These are phyloP conservation scores for Rhea pennata DNA, from an alignment of 2,113 vertebrate species.

Conservation along the genomic window DNA sequence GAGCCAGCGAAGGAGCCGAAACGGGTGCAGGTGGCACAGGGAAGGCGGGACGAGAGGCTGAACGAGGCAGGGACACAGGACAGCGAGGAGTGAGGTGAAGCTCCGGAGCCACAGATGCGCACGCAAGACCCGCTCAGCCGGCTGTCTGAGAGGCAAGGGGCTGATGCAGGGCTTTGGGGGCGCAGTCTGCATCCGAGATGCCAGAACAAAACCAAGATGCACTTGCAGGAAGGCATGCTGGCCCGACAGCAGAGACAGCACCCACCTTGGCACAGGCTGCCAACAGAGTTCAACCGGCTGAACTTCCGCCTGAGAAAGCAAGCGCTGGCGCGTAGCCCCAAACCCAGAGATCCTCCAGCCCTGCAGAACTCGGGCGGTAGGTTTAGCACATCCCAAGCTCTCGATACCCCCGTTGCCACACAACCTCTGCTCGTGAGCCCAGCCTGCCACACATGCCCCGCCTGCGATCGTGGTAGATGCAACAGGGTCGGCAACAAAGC, in stretches of 20 bases:
- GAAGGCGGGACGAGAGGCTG: neutral
- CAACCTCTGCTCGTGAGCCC: neutral
- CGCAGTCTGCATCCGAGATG: neutral
- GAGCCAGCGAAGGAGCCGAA: fast-evolving
- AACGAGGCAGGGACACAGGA: neutral
- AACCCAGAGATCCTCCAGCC: too few species aligned
- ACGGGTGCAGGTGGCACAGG: neutral
- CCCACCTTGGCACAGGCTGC: neutral
- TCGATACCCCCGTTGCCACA: neutral
- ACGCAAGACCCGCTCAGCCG: too few species aligned
- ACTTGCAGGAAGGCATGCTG: neutral
- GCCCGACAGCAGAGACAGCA: fast-evolving
- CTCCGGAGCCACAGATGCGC: neutral
- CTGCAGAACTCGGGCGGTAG: too few species aligned
- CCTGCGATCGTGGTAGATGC: too few species aligned
- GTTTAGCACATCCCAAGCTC: too few species aligned
- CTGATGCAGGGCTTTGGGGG: neutral
- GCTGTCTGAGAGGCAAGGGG: neutral
- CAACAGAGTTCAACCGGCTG: neutral
- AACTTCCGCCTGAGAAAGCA: neutral
- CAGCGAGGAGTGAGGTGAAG: neutral
- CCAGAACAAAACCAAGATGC: fast-evolving
- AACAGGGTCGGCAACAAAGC: neutral
- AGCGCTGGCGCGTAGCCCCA: neutral
- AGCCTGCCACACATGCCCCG: neutral